Percentiles rank a stretch among this genome's conserved stretches.
Evolutionary conservation across 2,113 vertebrate species (phyloP).

Genomic region (Fregata magnificens): DNA sequence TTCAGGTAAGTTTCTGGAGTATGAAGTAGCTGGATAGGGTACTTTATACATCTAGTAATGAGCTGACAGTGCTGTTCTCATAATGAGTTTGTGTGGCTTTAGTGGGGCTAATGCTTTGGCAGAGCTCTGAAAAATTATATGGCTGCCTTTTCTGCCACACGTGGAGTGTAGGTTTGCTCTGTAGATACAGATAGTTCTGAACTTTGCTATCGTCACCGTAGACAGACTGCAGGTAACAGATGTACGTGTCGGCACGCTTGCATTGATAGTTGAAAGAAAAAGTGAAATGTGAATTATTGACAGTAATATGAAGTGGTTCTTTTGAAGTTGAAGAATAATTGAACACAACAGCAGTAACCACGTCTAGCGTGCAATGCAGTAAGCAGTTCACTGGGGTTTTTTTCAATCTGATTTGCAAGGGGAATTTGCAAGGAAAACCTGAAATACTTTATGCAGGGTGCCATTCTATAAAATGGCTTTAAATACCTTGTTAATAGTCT

Average conservation of each 20-base stretch:
- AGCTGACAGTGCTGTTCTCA: neutral
- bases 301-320: neutral
- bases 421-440: neutral
- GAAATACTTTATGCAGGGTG: neutral
- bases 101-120: neutral
- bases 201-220: neutral
- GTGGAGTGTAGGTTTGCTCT: neutral
- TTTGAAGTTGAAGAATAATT: neutral
- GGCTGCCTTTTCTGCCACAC: neutral
- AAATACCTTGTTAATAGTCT: neutral
- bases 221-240: neutral
- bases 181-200: neutral
- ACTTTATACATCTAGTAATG: rapidly evolving
- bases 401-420: neutral
- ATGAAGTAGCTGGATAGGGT: neutral
- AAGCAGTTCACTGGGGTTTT: neutral
- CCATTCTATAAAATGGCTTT: neutral
- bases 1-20: conserved; percentile 77
- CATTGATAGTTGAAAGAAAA: neutral
- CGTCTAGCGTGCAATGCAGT: rapidly evolving
- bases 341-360: neutral
- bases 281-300: neutral
- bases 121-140: neutral
- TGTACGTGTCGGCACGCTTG: rapidly evolving
- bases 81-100: neutral